Evolutionary conservation across 2,888 invertebrate species (phyloP).

Genomic region (Rotaria macrura): DNA sequence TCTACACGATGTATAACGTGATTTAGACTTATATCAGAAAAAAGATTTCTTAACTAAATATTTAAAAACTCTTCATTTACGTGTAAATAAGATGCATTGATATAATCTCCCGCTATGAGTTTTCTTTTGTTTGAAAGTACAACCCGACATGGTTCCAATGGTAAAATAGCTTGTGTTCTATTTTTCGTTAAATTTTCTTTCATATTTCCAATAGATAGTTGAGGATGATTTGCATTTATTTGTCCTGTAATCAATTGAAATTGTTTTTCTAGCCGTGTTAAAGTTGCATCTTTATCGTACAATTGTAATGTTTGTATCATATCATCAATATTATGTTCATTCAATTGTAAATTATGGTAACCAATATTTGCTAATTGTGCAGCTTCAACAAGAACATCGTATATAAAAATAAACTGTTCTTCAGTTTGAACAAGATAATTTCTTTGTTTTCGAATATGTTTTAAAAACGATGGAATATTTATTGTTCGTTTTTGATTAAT

Average conservation of each 20-base stretch:
- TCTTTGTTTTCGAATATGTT: conserved; percentile 82
- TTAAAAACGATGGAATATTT: conserved; percentile 80
- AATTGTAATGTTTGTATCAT: conserved; percentile 47
- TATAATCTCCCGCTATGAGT: background rate
- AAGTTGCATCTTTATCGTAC: conserved; percentile 33
- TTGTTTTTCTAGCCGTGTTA: conserved; percentile 58
- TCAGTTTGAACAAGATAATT: conserved; percentile 95
- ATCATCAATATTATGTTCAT: conserved; percentile 56
- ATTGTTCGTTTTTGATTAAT: conserved; percentile 72
- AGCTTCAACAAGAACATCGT: conserved; percentile 76
- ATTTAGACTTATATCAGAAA: too few species aligned
- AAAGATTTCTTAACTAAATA: too few species aligned
- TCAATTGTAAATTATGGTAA: conserved; percentile 57
- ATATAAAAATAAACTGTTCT: conserved; percentile 95
- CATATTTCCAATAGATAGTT: conserved; percentile 67
- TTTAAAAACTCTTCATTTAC: background rate
- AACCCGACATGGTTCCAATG: conserved; percentile 34
- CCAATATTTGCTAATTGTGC: conserved; percentile 56
- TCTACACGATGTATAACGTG: too few species aligned
- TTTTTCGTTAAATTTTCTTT: conserved; percentile 73
- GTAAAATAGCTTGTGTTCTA: conserved; percentile 51
- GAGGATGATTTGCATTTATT: conserved; percentile 66
- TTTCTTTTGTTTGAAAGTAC: background rate
- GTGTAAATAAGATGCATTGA: background rate
- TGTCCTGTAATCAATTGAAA: conserved; percentile 64